Conservation (phyloP, 1,140 invertebrate genomes). For the Drosophila saltans region DNA sequence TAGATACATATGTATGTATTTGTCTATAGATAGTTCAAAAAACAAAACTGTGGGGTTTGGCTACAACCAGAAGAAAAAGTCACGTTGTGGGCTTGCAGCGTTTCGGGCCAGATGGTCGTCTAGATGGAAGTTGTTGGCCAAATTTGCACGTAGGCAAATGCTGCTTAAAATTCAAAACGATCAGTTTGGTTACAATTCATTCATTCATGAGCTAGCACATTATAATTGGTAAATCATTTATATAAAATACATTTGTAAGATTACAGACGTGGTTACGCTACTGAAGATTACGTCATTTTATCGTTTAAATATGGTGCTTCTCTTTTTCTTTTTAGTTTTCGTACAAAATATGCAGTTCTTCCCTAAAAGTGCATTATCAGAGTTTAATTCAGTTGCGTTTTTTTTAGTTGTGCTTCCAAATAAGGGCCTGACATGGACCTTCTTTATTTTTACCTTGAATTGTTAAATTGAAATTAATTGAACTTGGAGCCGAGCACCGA, state of each 20-base stretch:
- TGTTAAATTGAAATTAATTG: slow-evolving; percentile 78
- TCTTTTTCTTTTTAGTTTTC: background rate
- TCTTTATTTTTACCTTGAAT: slow-evolving; percentile 63
- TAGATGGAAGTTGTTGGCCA: slow-evolving; percentile 13
- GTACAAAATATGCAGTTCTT: slow-evolving; percentile 30
- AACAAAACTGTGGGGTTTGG: background rate
- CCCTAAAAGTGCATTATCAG: slow-evolving; percentile 68
- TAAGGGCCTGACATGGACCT: slow-evolving; percentile 61
- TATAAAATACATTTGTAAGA: slow-evolving; percentile 27
- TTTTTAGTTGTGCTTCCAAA: slow-evolving; percentile 57
- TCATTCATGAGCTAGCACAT: slow-evolving; percentile 29
- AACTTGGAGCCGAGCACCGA: slow-evolving; percentile 38
- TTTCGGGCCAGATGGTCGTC: slow-evolving; percentile 37
- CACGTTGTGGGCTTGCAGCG: slow-evolving; percentile 9
- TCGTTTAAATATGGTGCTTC: background rate
- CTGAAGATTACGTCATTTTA: slow-evolving; percentile 28
- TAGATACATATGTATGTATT: slow-evolving; percentile 2
- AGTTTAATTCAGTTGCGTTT: background rate
- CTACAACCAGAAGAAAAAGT: slow-evolving; percentile 1
- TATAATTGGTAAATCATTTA: slow-evolving; percentile 59
- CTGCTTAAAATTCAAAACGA: slow-evolving; percentile 45
- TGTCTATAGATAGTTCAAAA: slow-evolving; percentile 1
- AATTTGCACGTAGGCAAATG: slow-evolving; percentile 52
- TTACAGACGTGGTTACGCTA: slow-evolving; percentile 38
- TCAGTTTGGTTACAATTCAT: slow-evolving; percentile 49